Conservation (phyloP, 2,888 invertebrate genomes). For the Xestia xanthographa region DNA sequence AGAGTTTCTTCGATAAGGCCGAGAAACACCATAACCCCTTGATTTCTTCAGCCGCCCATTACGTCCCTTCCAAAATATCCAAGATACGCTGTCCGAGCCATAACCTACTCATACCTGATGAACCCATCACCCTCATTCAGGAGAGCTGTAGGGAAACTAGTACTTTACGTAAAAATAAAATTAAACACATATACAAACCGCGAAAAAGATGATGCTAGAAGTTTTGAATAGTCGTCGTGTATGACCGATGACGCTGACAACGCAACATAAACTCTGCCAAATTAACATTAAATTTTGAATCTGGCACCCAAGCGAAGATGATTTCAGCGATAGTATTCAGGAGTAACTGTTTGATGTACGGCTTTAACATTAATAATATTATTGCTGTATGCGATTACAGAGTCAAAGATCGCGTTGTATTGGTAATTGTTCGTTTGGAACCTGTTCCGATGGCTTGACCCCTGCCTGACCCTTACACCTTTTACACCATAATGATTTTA, state of each 20-base stretch:
- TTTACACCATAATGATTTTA: conserved; percentile 10
- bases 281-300: conserved; percentile 38
- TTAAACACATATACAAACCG: too few relatives aligned
- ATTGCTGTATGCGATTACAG: conserved; percentile 9
- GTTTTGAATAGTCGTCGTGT: conserved; percentile 8
- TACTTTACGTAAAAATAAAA: too few relatives aligned
- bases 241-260: conserved; percentile 25
- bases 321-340: conserved; percentile 21
- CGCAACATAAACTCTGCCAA: conserved; percentile 34
- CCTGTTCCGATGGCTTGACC: conserved; percentile 2
- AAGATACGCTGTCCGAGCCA: too few relatives aligned
- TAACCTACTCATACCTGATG: too few relatives aligned
- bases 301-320: conserved; percentile 35
- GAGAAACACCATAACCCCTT: too few relatives aligned
- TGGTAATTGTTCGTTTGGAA: conserved; percentile 15
- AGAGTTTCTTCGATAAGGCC: too few relatives aligned
- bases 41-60: too few relatives aligned
- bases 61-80: too few relatives aligned
- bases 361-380: conserved; percentile 21
- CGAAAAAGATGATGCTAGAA: not conserved
- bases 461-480: conserved; percentile 9
- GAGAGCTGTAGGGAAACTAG: too few relatives aligned
- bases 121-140: too few relatives aligned
- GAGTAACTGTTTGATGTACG: conserved; percentile 12
- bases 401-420: conserved; percentile 15